phyloP scores from a whole-genome alignment of 2,113 vertebrate species.

The Muntiacus reevesi region DNA sequence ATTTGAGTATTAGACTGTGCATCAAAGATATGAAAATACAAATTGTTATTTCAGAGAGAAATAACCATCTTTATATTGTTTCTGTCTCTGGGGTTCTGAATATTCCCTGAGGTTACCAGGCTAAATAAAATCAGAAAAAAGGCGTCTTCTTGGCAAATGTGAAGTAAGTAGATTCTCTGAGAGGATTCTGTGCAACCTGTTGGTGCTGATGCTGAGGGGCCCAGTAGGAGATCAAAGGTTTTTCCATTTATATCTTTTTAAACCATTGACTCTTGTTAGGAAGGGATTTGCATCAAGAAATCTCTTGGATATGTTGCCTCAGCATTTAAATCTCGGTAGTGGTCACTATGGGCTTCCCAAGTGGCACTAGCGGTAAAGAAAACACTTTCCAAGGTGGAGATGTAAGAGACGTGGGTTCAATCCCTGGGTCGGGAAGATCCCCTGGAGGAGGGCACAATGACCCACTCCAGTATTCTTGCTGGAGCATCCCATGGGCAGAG shows the following conservation, averaged over 20 bases:
- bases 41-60: slow-evolving; percentile 61
- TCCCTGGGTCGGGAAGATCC: not conserved
- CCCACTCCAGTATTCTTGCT: not conserved
- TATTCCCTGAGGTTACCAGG: not conserved
- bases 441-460: not conserved
- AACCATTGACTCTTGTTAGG: not conserved
- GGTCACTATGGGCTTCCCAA: not conserved
- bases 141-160: not conserved
- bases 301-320: not conserved
- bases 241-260: not conserved
- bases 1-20: slow-evolving; percentile 57
- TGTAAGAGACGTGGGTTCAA: not conserved
- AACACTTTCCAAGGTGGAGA: not conserved
- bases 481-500: not conserved
- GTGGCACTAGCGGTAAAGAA: not conserved
- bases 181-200: not conserved
- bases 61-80: slow-evolving; percentile 34
- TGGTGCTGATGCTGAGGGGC: not conserved
- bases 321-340: not conserved
- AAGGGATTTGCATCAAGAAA: not conserved
- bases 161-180: not conserved
- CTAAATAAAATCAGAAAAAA: not conserved
- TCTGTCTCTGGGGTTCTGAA: slow-evolving; percentile 37
- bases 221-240: not conserved
- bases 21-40: slow-evolving; percentile 69